Evolutionary conservation across 2,888 invertebrate species (phyloP).

Genomic region (Thereva unica): DNA sequence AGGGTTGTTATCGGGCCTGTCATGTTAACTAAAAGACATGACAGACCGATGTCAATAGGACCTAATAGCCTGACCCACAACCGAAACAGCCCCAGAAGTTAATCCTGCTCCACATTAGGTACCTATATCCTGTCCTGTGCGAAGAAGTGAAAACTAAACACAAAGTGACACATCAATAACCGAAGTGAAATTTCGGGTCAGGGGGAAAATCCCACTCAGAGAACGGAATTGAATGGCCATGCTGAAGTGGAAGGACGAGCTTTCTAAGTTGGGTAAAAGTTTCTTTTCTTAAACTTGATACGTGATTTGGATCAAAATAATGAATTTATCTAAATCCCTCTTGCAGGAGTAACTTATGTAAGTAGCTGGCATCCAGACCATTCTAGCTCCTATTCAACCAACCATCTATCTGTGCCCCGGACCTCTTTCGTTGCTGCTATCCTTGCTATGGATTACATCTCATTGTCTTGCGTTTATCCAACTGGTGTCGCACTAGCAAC

Average conservation of each 20-base stretch:
- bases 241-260: constrained; percentile 17
- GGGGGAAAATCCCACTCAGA: constrained; percentile 4
- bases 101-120: constrained; percentile 5
- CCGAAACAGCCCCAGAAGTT: constrained; percentile 6
- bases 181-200: constrained; percentile 23
- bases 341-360: constrained; percentile 22
- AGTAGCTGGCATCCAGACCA: not conserved
- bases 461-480: constrained; percentile 28
- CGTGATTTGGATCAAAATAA: constrained; percentile 40
- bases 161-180: constrained; percentile 34
- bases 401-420: constrained; percentile 15
- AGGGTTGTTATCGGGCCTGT: not conserved
- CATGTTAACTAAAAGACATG: constrained; percentile 22
- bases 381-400: constrained; percentile 12
- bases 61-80: not conserved
- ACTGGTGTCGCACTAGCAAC: constrained; percentile 17
- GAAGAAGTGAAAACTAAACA: constrained; percentile 19
- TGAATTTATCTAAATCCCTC: constrained; percentile 41
- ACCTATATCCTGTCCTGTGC: not conserved
- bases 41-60: constrained; percentile 14
- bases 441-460: constrained; percentile 27
- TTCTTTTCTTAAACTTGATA: constrained; percentile 34
- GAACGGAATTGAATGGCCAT: not conserved
- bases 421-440: constrained; percentile 2
- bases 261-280: constrained; percentile 29